Base-by-base conservation (phyloP, 2,888 invertebrate species). In the Alentia gelatinosa region DNA sequence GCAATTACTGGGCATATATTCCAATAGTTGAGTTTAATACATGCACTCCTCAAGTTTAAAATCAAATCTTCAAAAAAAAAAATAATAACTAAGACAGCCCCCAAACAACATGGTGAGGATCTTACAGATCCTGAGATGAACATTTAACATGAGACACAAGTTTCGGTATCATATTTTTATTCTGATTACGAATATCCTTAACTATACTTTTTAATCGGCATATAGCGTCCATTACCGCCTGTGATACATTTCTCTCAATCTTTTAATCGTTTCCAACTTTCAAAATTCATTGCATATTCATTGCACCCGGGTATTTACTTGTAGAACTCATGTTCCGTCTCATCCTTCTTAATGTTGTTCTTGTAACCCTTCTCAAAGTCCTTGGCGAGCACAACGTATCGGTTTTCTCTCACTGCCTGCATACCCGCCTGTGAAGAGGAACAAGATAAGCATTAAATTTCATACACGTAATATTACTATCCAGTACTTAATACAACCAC, bases 301-400 rank as follows among this genome's bases (percentile, higher is more conserved):
- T 19, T 47, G 47, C 19, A 19, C 47, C 9, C 19, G 47, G 9
- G 47, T n/a, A 56, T 74, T 95, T 98, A 99, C 97, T 99, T 99
- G 96, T 99, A 99, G 97, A 99, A 99, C 96, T 99, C 99, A 95
- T 99, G 99, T 97, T 99, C 99, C 94, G 99, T 98, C 96, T 99
- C 99, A 96, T 99, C 99, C 96, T 99, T 99, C 97, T 99, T 99
- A 95, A 99, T 99, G 95, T 99, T 99, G 96, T 99, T 99, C 96
- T 99, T 99, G 97, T 99, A 99, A 56, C 99, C 99, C 96, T 99
- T 99, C 96, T 99, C 99, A 95, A 99, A 99, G 97, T 99, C 99
- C 97, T 99, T 99, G 7, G 99, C 98, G 90, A 99, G 97, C 3
- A 99, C 99, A 94, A 99, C 99, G 96, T 99, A 99, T 94, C 99